These are phyloP conservation scores for Oxyruncus cristatus DNA, from an alignment of 2,113 vertebrate genomes.

Conservation along the genomic window DNA sequence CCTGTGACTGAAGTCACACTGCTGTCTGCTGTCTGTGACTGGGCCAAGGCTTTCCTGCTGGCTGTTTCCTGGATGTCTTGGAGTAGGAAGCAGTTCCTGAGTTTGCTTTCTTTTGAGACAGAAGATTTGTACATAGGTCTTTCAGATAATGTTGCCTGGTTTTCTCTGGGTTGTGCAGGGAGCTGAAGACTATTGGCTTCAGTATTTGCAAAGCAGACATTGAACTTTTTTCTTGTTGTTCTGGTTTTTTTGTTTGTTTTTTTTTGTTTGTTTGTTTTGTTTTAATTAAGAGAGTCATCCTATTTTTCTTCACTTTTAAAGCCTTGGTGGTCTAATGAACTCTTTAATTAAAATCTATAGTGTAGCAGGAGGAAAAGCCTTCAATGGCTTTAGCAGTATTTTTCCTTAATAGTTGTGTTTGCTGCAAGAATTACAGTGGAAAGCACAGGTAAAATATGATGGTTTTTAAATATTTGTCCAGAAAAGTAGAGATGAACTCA, in stretches of 20 bases:
- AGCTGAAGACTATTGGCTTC: not conserved
- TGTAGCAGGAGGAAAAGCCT: not conserved
- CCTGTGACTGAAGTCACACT: rapidly evolving
- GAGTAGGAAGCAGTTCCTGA: not conserved
- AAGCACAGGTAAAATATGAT: not conserved
- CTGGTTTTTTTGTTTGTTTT: no score
- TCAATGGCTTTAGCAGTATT: not conserved
- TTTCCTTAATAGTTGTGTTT: not conserved
- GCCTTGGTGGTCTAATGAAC: not conserved
- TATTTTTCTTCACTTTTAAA: not conserved
- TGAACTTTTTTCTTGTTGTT: not conserved
- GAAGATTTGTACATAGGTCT: not conserved
- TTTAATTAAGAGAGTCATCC: not conserved
- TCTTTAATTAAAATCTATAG: not conserved
- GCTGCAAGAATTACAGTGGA: not conserved
- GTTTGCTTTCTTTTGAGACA: not conserved
- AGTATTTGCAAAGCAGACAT: not conserved
- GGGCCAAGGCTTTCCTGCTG: not conserved
- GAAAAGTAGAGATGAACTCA: not conserved
- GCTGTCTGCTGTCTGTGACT: not conserved
- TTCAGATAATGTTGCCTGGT: not conserved
- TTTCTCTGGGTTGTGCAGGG: not conserved
- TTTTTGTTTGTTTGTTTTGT: not conserved
- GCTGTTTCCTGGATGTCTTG: not conserved
- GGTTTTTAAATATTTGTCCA: not conserved